These are phyloP conservation scores for Halocaridina rubra DNA, from an alignment of 2,888 invertebrate genomes.

Conservation along the genomic window DNA sequence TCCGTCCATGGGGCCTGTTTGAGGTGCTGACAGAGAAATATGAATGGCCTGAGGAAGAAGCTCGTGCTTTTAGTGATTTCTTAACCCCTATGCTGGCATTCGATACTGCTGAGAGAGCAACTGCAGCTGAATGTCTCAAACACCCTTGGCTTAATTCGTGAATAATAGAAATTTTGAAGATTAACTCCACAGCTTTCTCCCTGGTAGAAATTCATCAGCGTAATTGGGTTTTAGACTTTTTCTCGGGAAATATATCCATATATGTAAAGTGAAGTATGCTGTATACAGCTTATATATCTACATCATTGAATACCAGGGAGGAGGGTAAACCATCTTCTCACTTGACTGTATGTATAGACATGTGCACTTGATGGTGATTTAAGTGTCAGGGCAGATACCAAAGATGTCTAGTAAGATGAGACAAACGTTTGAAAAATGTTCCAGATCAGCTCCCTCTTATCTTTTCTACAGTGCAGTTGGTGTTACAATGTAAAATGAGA, in stretches of 20 bases:
- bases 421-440: too few relatives aligned
- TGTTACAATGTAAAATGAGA: constrained; percentile 16
- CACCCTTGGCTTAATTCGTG: constrained; percentile 85
- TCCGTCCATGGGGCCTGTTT: constrained; percentile 96
- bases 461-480: constrained; percentile 7
- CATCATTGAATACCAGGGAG: constrained; percentile 21
- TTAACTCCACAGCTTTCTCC: constrained; percentile 29
- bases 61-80: constrained; percentile 92
- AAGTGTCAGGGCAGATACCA: constrained; percentile 49
- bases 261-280: neutral
- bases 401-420: constrained; percentile 41
- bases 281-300: neutral
- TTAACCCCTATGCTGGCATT: constrained; percentile 96
- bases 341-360: constrained; percentile 5
- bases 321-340: constrained; percentile 17
- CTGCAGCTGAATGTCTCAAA: constrained; percentile 92
- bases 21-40: constrained; percentile 97
- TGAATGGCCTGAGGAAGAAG: constrained; percentile 91
- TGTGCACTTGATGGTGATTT: constrained; percentile 32
- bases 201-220: constrained; percentile 16
- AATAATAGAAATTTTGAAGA: constrained; percentile 17
- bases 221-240: too few relatives aligned
- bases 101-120: constrained; percentile 91
- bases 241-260: neutral
- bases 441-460: constrained; percentile 17